phyloP scores from a whole-genome alignment of 2,888 invertebrate genomes.

The Melinopterus prodromus region DNA sequence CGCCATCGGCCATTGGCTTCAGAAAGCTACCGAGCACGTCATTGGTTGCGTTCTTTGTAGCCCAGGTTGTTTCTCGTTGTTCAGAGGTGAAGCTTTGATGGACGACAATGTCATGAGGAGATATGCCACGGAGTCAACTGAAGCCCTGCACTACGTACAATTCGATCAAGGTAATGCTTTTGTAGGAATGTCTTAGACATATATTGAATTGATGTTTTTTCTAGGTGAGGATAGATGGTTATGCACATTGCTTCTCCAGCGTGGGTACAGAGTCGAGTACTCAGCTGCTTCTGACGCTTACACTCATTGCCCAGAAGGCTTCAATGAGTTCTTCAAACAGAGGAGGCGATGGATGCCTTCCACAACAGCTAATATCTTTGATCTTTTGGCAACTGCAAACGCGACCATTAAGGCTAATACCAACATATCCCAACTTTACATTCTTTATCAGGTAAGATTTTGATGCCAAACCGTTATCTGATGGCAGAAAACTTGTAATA shows the following conservation, averaged over 20 bases:
- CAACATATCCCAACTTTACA: conserved; percentile 84
- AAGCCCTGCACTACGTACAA: conserved; percentile 87
- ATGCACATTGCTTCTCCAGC: conserved; percentile 89
- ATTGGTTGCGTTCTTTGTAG: conserved; percentile 91
- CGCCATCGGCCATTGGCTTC: conserved; percentile 92
- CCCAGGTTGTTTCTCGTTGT: conserved; percentile 91
- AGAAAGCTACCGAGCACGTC: conserved; percentile 90
- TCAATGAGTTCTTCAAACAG: conserved; percentile 94
- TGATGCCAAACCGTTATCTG: not conserved
- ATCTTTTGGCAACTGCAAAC: conserved; percentile 81
- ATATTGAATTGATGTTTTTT: conserved; percentile 53
- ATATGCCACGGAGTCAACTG: conserved; percentile 80
- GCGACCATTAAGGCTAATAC: conserved; percentile 84
- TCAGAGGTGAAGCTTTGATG: conserved; percentile 88
- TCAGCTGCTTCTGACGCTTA: conserved; percentile 95
- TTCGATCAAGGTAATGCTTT: conserved; percentile 80
- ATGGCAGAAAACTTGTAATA: not conserved
- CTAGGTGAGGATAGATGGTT: conserved; percentile 92
- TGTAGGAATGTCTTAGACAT: not conserved
- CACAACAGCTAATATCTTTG: conserved; percentile 93
- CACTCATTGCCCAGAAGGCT: conserved; percentile 93
- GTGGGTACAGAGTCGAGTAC: conserved; percentile 92
- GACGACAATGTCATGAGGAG: conserved; percentile 89
- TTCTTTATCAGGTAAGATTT: conserved; percentile 71
- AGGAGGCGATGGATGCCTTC: conserved; percentile 97